phyloP scores from a whole-genome alignment of 2,797 vertebrate genomes.

The Lagocephalus sceleratus region DNA sequence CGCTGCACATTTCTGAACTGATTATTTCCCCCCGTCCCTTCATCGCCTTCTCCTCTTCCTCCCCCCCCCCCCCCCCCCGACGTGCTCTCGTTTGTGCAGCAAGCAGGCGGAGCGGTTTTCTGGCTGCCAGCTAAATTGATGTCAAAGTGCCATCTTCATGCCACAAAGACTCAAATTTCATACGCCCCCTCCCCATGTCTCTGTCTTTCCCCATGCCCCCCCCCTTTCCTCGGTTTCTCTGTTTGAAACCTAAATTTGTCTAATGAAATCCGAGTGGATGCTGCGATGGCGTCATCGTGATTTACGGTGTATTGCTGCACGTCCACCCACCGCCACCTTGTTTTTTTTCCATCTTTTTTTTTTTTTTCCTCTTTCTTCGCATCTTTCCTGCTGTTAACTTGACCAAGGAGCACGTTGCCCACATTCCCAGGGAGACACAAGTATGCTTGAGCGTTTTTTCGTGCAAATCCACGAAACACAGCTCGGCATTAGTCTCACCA shows the following conservation, averaged over 20 bases:
- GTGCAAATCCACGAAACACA: conserved; percentile 9
- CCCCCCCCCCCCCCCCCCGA: not conserved
- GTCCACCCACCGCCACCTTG: conserved; percentile 12
- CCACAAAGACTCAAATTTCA: conserved; percentile 52
- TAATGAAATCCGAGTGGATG: conserved; percentile 53
- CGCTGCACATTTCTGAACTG: not conserved
- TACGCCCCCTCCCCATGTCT: conserved; percentile 32
- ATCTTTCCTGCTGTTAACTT: conserved; percentile 3
- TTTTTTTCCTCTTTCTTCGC: not conserved
- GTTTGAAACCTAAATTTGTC: conserved; percentile 49
- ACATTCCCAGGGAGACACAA: too few relatives aligned
- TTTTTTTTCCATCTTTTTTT: not conserved
- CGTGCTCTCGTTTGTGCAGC: conserved; percentile 30
- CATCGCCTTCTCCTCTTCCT: not conserved
- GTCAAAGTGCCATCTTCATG: conserved; percentile 55
- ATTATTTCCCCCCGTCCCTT: conserved; percentile 3
- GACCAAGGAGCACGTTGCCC: too few relatives aligned
- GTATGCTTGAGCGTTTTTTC: not conserved
- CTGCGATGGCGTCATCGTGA: too few relatives aligned
- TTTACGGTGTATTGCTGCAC: too few relatives aligned
- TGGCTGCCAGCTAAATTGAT: conserved; percentile 50
- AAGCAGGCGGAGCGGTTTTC: conserved; percentile 24
- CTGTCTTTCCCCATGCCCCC: conserved; percentile 27
- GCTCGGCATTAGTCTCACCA: conserved; percentile 44
- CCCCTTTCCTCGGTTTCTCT: conserved; percentile 6